phyloP scores from a whole-genome alignment of 1,140 invertebrate species.

The Drosophila cardini region DNA sequence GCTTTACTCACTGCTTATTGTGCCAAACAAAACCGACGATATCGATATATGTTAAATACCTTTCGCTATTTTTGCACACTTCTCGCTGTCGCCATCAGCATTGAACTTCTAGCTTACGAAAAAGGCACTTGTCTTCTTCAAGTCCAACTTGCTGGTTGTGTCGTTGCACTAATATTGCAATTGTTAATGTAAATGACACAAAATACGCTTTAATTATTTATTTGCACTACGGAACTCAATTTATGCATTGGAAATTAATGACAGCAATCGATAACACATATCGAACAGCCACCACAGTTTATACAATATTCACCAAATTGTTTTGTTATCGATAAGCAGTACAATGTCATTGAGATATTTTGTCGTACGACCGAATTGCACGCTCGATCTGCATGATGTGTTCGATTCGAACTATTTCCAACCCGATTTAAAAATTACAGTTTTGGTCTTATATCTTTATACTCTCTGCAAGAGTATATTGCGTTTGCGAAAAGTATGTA shows the following conservation, averaged over 20 bases:
- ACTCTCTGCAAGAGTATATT: no score
- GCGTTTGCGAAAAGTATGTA: no score
- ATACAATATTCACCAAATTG: not conserved
- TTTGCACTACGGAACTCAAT: slow-evolving; percentile 37
- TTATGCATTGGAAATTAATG: slow-evolving; percentile 30
- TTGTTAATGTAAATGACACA: slow-evolving; percentile 12
- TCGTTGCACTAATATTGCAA: slow-evolving; percentile 20
- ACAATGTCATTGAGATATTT: not conserved
- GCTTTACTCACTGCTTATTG: slow-evolving; percentile 23
- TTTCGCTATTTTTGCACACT: slow-evolving; percentile 49
- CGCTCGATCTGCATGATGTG: slow-evolving; percentile 24
- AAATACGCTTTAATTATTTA: slow-evolving; percentile 45
- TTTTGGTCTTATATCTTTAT: no score
- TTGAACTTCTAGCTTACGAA: slow-evolving; percentile 9
- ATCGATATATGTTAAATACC: slow-evolving; percentile 41
- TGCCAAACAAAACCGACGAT: slow-evolving; percentile 48
- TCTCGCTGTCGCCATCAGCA: slow-evolving; percentile 36
- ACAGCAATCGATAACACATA: slow-evolving; percentile 25
- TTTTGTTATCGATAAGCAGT: not conserved
- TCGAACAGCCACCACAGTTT: slow-evolving; percentile 25
- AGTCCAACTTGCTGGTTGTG: slow-evolving; percentile 18
- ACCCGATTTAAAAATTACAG: not conserved
- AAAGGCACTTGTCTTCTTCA: slow-evolving; percentile 44
- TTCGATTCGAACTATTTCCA: slow-evolving; percentile 9
- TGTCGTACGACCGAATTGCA: slow-evolving; percentile 12